Conservation (phyloP, 2,888 invertebrate genomes). For the Drosophila paramelanica region DNA sequence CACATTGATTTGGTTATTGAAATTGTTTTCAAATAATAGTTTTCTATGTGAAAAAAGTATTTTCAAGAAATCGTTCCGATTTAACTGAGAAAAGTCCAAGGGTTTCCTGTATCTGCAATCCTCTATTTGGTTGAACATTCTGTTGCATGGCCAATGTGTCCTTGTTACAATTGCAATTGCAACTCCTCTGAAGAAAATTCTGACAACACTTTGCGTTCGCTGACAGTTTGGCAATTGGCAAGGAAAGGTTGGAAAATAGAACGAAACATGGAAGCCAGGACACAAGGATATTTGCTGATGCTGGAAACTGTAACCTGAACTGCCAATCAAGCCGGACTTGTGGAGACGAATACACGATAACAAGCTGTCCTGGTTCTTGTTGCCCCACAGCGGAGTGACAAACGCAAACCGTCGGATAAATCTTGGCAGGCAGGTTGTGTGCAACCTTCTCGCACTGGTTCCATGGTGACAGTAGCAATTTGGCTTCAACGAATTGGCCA, state of each 20-base stretch:
- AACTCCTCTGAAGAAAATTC: slow-evolving; percentile 28
- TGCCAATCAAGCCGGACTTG: slow-evolving; percentile 69
- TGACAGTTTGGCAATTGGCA: slow-evolving; percentile 51
- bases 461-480: slow-evolving; percentile 68
- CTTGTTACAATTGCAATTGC: slow-evolving; percentile 33
- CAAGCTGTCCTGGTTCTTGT: slow-evolving; percentile 56
- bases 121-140: not conserved
- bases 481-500: slow-evolving; percentile 39
- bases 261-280: slow-evolving; percentile 34
- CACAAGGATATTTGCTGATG: slow-evolving; percentile 36
- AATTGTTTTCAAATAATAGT: no score
- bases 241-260: slow-evolving; percentile 40
- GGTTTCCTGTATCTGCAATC: not conserved
- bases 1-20: no score
- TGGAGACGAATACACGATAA: slow-evolving; percentile 64
- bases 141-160: not conserved
- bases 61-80: no score
- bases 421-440: slow-evolving; percentile 38
- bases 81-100: no score
- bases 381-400: slow-evolving; percentile 59
- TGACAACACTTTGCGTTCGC: slow-evolving; percentile 51
- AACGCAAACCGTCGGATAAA: slow-evolving; percentile 73
- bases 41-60: no score
- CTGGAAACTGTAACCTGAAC: slow-evolving; percentile 63
- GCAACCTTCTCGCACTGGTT: slow-evolving; percentile 30